Base-by-base conservation (phyloP, 64 coral and sea anemone genomes). In the Porites lutea region DNA sequence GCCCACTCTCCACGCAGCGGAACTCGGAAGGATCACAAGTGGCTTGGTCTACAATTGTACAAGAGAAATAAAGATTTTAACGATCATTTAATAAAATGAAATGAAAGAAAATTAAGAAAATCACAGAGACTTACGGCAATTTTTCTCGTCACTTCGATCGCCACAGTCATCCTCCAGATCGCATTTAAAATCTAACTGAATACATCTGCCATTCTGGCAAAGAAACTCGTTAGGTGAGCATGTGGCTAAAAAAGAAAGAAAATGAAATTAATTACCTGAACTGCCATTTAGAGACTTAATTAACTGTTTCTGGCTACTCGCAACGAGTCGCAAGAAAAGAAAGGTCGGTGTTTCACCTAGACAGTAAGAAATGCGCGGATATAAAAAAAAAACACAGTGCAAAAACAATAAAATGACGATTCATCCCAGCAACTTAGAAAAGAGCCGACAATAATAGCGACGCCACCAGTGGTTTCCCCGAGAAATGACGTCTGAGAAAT, bases 161-260 rank as follows among this genome's bases (percentile, higher is more conserved):
- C 72, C 90, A 21, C 97, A 99, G 57, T 99, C 94, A 61, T 96
- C 91, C 14, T 94, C 92, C 69, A 71, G 72, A 60, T 99, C 97
- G 82, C 97, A 99, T 27, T 45, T n/a, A 27, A 96, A 94, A 15
- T 90, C 88, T 19, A 43, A 14, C 7, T 75, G 60, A 53, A 99
- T 49, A 78, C 97, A 99, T 15, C 69, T 20, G 5, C 94, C 88
- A 78, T 99, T 96, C 13, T 63, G 49, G 60, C 97, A 99, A n/a
- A 76, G 88, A 89, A 96, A 99, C 61, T 96, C 50, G 10, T 13
- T 93, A 27, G 75, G 5, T 4, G 73, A 52, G 78, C 97, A 99
- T 19, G 96, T 57, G 3, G 75, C 60, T 86, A 70, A 5, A 67
- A 91, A 74, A 83, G 45, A 59, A 62, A 48, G n/a, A 43, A 13